Evolutionary conservation across 2,888 invertebrate genomes (phyloP), one percentile per base, ranked within the genome.

Genomic region (Drosophila neonasuta): DNA sequence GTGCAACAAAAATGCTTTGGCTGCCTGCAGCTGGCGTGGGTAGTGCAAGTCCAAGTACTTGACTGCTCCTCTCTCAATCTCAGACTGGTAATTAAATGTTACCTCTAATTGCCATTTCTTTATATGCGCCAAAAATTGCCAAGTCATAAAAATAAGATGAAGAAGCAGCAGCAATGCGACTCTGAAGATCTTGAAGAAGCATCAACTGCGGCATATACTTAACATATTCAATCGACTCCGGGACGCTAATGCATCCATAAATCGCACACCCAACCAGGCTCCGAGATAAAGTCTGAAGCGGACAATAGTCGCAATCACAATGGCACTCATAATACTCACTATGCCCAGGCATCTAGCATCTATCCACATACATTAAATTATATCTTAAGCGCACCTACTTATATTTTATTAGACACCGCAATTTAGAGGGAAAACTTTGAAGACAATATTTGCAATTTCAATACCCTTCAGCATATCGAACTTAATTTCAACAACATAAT

Each of bases 231-330:
- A 80, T 65, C 68, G 59, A 52, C 65, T 70, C 24, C 24, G 24
- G 29, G n/a, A 48, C 49, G 60, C 74, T 86, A 82, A 82, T 82
- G 82, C 86, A 86, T 67, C 50, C 80, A 76, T 82, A 82, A 82
- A 82, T 80, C 68, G 62, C 52, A 61, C 50, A 41, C 6, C 17
- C 56, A 58, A 46, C 8, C 56, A 15, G 13, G 8, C 13, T n/a
- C 29, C 11, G 29, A 29, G n/a, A 2, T 29, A 2, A 3, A n/a
- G 42, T 17, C 41, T n/a, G 17, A 9, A 17, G n/a, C 15, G 2
- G 39, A 62, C 36, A 39, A 24, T 24, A 24, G 24, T 24, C 24
- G 6, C 54, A 45, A 13, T 36, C 61, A 36, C 36, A 36, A 36
- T n/a, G 24, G 32, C 52, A 51, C 42, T 60, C 55, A 36, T 10